A percentile compares a stretch with the other conserved stretches of the same genome.
These are phyloP conservation scores for Pomacea maculata DNA, from an alignment of 1,140 invertebrate species.

Conservation along the genomic window DNA sequence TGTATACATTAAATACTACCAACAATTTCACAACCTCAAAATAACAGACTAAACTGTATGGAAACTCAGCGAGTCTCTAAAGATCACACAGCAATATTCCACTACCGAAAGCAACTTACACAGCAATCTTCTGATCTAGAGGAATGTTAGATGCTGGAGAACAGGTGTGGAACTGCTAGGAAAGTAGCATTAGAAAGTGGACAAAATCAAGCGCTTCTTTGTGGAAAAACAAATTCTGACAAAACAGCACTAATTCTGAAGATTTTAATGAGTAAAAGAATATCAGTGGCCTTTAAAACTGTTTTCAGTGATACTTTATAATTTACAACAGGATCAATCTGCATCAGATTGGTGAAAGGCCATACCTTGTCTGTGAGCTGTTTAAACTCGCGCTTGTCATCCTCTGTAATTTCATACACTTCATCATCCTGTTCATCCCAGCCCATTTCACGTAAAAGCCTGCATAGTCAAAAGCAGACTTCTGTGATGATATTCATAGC, in stretches of 20 bases:
- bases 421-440: conserved; percentile 65
- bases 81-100: no score
- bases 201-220: no score
- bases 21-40: no score
- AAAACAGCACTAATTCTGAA: neutral
- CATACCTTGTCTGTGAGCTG: conserved; percentile 59
- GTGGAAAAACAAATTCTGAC: neutral
- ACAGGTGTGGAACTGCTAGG: no score
- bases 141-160: no score
- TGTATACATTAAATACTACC: neutral
- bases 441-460: conserved; percentile 64
- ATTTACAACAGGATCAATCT: neutral
- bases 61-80: no score
- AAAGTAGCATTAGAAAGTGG: no score
- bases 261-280: neutral
- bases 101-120: no score
- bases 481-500: no score
- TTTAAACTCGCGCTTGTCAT: conserved; percentile 63
- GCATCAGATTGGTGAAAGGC: neutral
- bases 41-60: no score
- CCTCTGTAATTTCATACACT: conserved; percentile 64
- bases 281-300: neutral
- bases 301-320: neutral
- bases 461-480: conserved; percentile 14
- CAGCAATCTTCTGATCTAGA: no score